phyloP scores from a whole-genome alignment of 2,888 invertebrate genomes.

The Ormyrus thymus region DNA sequence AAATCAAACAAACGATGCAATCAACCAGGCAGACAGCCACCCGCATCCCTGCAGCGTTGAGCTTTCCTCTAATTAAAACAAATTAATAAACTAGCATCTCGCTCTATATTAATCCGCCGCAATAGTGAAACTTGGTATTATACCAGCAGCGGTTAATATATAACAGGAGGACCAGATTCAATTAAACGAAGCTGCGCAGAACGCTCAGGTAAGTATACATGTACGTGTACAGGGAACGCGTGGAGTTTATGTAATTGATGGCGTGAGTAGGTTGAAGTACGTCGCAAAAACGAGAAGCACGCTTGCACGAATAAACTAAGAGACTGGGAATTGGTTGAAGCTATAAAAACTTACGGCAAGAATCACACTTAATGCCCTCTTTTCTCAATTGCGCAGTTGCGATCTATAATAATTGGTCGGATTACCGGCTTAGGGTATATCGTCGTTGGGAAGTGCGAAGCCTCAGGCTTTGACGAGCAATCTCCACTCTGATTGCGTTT shows the following conservation, averaged over 20 bases:
- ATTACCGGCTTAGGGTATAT: conserved; percentile 67
- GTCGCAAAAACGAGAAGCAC: too few species aligned
- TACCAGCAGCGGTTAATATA: conserved; percentile 13
- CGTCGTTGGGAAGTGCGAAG: conserved; percentile 66
- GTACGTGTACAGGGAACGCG: too few species aligned
- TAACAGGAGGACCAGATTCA: conserved; percentile 20
- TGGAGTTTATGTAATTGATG: too few species aligned
- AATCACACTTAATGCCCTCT: too few species aligned
- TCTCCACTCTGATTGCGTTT: conserved; percentile 70
- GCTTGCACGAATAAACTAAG: too few species aligned
- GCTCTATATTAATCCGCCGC: conserved; percentile 17
- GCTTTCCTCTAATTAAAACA: conserved; percentile 33
- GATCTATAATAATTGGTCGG: conserved; percentile 69
- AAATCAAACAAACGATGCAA: conserved; percentile 28
- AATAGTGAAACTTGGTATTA: conserved; percentile 16
- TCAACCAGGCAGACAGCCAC: conserved; percentile 15
- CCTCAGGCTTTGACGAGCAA: conserved; percentile 65
- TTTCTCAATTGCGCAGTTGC: conserved; percentile 51
- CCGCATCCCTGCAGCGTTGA: not conserved
- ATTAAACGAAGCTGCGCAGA: conserved; percentile 15
- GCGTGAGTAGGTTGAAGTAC: too few species aligned
- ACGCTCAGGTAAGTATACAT: too few species aligned
- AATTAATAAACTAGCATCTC: conserved; percentile 37
- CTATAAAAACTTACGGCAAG: too few species aligned
- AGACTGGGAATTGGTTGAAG: too few species aligned